Conservation (phyloP, 2,797 vertebrate genomes). For the Scyliorhinus canicula region DNA sequence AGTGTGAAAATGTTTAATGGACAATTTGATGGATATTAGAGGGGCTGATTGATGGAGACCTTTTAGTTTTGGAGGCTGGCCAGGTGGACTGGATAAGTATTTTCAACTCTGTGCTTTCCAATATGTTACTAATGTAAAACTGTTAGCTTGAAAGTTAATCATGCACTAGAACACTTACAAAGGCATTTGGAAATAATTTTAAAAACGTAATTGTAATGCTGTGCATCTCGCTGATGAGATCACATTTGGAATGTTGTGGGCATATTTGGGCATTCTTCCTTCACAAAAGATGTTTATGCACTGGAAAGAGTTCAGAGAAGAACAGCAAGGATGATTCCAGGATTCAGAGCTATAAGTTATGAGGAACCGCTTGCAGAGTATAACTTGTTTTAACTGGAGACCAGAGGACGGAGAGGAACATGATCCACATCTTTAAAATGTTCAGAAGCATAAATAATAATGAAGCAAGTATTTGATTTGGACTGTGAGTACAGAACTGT, state of each 20-base stretch:
- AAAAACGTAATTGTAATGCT: slow-evolving; percentile 19
- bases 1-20: background rate
- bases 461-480: slow-evolving; percentile 24
- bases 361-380: slow-evolving; percentile 12
- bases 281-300: background rate
- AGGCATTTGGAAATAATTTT: slow-evolving; percentile 27
- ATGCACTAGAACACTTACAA: background rate
- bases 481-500: background rate
- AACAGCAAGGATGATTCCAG: slow-evolving; percentile 13
- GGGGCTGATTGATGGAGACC: background rate
- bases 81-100: background rate
- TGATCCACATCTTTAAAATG: slow-evolving; percentile 9
- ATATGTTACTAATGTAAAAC: background rate
- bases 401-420: background rate
- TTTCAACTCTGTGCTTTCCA: background rate
- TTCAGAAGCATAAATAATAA: slow-evolving; percentile 27
- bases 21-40: background rate
- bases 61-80: background rate
- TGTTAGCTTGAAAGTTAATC: background rate
- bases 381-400: slow-evolving; percentile 18
- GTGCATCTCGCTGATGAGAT: slow-evolving; percentile 19
- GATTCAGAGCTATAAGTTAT: background rate
- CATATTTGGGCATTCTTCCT: slow-evolving; percentile 22
- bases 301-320: slow-evolving; percentile 19
- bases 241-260: slow-evolving; percentile 33